Conservation (phyloP, 2,797 vertebrate genomes). For the Myotis myotis region DNA sequence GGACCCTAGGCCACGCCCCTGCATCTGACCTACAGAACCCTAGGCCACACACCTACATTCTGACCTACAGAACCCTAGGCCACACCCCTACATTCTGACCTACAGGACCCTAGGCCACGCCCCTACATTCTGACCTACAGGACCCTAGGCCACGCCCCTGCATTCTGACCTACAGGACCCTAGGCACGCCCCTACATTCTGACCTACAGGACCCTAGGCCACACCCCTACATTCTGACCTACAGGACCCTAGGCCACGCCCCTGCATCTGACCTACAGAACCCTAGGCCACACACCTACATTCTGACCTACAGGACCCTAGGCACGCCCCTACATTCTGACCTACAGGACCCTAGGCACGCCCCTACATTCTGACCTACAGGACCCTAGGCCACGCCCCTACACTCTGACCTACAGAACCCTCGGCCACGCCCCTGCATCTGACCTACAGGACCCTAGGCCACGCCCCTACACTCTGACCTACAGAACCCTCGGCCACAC, state of each 20-base stretch:
- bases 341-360: neutral
- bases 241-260: neutral
- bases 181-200: neutral
- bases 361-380: neutral
- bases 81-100: no score
- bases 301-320: neutral
- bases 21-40: no score
- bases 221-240: neutral
- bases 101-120: no score
- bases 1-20: neutral
- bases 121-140: no score
- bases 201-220: neutral
- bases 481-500: neutral
- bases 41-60: no score
- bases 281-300: no score
- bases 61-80: no score
- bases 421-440: neutral
- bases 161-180: neutral
- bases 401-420: neutral
- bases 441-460: neutral
- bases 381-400: neutral
- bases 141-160: neutral
- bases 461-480: neutral
- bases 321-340: neutral
- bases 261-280: neutral